A percentile compares a stretch with the other conserved stretches of the same genome.
These are phyloP conservation scores for Drosophila lacertosa DNA, from an alignment of 1,140 invertebrate genomes.

Conservation along the genomic window DNA sequence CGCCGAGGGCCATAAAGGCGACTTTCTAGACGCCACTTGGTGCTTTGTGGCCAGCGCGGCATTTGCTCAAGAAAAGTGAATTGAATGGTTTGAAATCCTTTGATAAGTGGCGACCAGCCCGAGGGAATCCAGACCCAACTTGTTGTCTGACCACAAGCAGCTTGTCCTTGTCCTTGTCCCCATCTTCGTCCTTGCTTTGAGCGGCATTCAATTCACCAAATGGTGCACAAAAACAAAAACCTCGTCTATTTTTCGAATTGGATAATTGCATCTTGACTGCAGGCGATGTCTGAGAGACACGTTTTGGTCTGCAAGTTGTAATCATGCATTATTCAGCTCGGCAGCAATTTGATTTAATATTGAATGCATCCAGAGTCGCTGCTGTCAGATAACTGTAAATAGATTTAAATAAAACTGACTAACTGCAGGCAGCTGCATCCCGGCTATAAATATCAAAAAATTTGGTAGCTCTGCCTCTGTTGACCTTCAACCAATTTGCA, in stretches of 20 bases:
- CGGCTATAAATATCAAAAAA: neutral
- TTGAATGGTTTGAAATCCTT: conserved; percentile 30
- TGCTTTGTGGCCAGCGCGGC: conserved; percentile 13
- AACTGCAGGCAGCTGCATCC: conserved; percentile 3
- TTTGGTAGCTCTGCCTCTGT: neutral
- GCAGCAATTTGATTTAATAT: conserved; percentile 3
- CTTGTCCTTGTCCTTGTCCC: neutral
- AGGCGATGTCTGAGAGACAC: neutral
- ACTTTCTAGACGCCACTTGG: conserved; percentile 26
- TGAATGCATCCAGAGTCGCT: conserved; percentile 3
- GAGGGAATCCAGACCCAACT: conserved; percentile 13
- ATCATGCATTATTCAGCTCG: conserved; percentile 28
- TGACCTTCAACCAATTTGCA: neutral
- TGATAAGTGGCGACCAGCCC: conserved; percentile 21
- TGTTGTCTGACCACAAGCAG: conserved; percentile 19
- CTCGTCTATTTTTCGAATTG: conserved; percentile 4
- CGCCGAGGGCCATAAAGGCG: conserved; percentile 42
- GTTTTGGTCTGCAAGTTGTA: neutral
- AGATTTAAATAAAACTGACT: conserved; percentile 5
- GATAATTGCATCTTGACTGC: conserved; percentile 24
- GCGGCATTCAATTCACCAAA: neutral
- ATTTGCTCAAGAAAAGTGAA: conserved; percentile 18
- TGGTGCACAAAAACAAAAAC: neutral
- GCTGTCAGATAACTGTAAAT: conserved; percentile 15
- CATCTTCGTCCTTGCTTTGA: neutral